phyloP scores from a whole-genome alignment of 2,797 vertebrate species.

The Acanthurus tractus region DNA sequence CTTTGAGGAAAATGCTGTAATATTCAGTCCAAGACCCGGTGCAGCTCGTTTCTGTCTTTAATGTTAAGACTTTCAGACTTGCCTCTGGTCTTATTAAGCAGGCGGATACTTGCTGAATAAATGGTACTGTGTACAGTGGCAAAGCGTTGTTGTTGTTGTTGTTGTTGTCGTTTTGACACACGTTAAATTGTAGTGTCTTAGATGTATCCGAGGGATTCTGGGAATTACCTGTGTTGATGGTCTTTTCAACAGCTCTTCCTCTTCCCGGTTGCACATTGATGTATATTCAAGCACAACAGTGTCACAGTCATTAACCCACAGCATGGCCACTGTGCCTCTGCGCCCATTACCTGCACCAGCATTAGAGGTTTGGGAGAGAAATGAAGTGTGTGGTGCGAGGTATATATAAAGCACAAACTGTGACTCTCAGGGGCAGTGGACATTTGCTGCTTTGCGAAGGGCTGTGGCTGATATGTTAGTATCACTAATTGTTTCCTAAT shows the following conservation, averaged over 20 bases:
- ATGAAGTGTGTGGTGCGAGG: conserved; percentile 60
- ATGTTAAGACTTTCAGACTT: conserved; percentile 15
- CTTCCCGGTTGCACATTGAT: conserved; percentile 28
- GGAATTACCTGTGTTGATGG: conserved; percentile 53
- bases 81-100: conserved; percentile 2
- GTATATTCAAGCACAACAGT: conserved; percentile 61
- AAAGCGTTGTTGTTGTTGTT: not conserved
- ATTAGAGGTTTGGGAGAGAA: conserved; percentile 58
- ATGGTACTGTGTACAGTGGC: conserved; percentile 15
- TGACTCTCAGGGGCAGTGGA: conserved; percentile 63
- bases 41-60: conserved; percentile 29
- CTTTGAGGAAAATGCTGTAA: conserved; percentile 25
- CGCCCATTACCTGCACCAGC: conserved; percentile 61
- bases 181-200: conserved; percentile 30
- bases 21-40: conserved; percentile 21
- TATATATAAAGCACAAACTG: conserved; percentile 67
- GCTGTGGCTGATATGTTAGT: conserved; percentile 77
- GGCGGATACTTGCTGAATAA: conserved; percentile 9
- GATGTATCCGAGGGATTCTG: conserved; percentile 39
- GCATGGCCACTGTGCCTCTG: conserved; percentile 58
- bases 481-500: conserved; percentile 85
- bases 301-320: conserved; percentile 73
- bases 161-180: conserved; percentile 45
- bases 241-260: conserved; percentile 32
- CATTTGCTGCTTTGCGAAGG: conserved; percentile 62